These are phyloP conservation scores for Ceratina australensis DNA, from an alignment of 1,140 invertebrate species.

Conservation along the genomic window DNA sequence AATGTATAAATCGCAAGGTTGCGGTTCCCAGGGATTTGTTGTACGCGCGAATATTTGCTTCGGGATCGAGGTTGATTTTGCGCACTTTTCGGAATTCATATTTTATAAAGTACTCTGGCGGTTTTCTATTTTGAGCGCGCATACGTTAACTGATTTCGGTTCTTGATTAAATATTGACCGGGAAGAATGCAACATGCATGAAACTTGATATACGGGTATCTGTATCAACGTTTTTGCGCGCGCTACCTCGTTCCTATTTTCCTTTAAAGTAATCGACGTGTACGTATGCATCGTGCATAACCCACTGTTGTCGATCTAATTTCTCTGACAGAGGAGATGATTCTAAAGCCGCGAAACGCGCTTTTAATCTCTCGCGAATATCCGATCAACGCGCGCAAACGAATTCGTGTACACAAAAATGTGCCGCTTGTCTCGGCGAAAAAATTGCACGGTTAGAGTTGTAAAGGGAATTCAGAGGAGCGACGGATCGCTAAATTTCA, in stretches of 20 bases:
- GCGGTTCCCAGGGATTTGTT: no score
- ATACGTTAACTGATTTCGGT: not conserved
- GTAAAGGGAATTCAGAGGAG: not conserved
- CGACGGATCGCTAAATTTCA: not conserved
- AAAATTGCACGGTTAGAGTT: not conserved
- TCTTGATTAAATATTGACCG: not conserved
- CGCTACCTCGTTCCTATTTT: not conserved
- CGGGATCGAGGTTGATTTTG: no score
- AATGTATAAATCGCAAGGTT: not conserved
- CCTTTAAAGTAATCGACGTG: not conserved
- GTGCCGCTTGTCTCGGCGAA: not conserved
- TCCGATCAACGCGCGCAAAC: no score
- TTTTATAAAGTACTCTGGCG: constrained; percentile 2
- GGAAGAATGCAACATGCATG: not conserved
- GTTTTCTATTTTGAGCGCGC: not conserved
- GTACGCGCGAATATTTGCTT: no score
- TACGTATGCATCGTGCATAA: not conserved
- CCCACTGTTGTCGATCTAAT: not conserved
- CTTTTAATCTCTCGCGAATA: no score
- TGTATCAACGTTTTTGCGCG: not conserved
- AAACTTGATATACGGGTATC: not conserved
- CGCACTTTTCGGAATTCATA: not conserved
- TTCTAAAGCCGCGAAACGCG: not conserved
- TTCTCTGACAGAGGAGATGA: not conserved
- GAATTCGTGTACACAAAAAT: not conserved